Percentiles rank a stretch among this genome's conserved stretches.
phyloP scores from a whole-genome alignment of 2,888 invertebrate species.

The Brenthis daphne region DNA sequence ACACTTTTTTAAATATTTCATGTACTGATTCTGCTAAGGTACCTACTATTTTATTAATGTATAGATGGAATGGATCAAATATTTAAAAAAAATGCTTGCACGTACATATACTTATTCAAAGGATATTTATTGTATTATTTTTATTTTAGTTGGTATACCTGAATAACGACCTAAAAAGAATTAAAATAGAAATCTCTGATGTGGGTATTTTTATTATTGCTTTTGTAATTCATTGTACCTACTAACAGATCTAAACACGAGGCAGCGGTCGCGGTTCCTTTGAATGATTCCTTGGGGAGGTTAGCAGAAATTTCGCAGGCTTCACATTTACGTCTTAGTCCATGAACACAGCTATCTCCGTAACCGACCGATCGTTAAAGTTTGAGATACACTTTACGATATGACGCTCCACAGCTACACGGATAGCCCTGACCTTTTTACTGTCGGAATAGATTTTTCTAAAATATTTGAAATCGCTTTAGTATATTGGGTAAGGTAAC shows the following conservation, averaged over 20 bases:
- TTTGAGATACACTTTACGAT: constrained; percentile 33
- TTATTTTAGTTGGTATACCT: too few relatives aligned
- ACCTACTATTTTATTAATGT: too few relatives aligned
- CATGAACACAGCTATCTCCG: constrained; percentile 29
- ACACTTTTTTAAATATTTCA: too few relatives aligned
- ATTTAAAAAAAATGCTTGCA: too few relatives aligned
- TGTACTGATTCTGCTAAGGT: too few relatives aligned
- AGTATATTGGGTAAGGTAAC: not conserved
- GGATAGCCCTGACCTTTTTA: constrained; percentile 24
- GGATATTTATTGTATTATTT: too few relatives aligned
- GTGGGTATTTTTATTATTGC: too few relatives aligned
- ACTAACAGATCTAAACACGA: constrained; percentile 21
- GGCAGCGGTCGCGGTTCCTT: constrained; percentile 30
- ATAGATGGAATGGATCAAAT: too few relatives aligned
- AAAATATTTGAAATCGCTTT: constrained; percentile 1
- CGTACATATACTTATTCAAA: too few relatives aligned
- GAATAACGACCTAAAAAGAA: too few relatives aligned
- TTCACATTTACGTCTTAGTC: constrained; percentile 34
- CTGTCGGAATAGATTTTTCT: constrained; percentile 19
- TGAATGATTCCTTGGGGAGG: constrained; percentile 38
- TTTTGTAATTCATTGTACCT: constrained; percentile 12
- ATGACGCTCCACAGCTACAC: constrained; percentile 19
- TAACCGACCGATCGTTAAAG: constrained; percentile 34
- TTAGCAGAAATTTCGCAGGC: constrained; percentile 27
- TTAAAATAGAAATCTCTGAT: too few relatives aligned